Evolutionary conservation across 2,888 invertebrate species (phyloP), one percentile per base, ranked within the genome.

Genomic region (Tethea ocularis): DNA sequence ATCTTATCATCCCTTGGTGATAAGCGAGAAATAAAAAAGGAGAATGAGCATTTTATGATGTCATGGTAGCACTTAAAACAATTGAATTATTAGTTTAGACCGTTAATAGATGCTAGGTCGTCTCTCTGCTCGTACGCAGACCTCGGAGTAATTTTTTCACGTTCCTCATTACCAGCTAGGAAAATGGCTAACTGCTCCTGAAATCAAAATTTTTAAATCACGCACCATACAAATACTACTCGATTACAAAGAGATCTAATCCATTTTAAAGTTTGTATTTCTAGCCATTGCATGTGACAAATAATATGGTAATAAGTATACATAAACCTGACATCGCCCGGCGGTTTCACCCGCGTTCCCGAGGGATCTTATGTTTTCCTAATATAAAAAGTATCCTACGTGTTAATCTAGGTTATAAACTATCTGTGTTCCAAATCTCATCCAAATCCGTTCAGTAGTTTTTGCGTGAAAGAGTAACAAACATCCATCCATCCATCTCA

Each of bases 161-260:
- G 91, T 73, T 94, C 94, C 57, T 95, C 95, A 64, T 95, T 95
- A 54, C 96, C 96, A 13, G 96, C 95, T 57, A 96, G 79, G 72
- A 95, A 95, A 60, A 94, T 88, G 0, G 96, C 96, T 55, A 95
- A 78, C 60, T 94, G 94, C 78, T 95, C 95, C 96, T 96, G 71
- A 20, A 81, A 66, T 56, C 4, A n/a, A 38, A 38, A n/a, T 1
- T n/a, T n/a, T n/a, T n/a, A n/a, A n/a, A n/a, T n/a, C 33, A 33
- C 13, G 0, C 5, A 33, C 33, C n/a, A 6, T 26, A n/a, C n/a
- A n/a, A n/a, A n/a, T n/a, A n/a, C n/a, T n/a, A n/a, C n/a, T n/a
- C n/a, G n/a, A n/a, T n/a, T n/a, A n/a, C n/a, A n/a, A n/a, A n/a
- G n/a, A n/a, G n/a, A n/a, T n/a, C n/a, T n/a, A n/a, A n/a, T n/a